Evolutionary conservation across 2,113 vertebrate species (phyloP).

Genomic region (Sylvia atricapilla): DNA sequence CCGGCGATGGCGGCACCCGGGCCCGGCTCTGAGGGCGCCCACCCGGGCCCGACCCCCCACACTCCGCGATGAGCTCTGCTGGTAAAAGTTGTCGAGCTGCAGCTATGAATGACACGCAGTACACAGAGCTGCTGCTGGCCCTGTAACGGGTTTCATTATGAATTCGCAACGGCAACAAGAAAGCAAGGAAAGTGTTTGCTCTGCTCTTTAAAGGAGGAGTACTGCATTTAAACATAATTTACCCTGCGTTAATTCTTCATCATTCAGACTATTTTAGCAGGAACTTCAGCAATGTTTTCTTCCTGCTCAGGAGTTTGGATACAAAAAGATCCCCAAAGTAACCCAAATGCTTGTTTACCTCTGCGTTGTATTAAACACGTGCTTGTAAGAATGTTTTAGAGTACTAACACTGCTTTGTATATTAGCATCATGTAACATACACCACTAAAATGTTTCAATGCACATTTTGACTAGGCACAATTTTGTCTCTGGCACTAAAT

Average conservation of each 20-base stretch:
- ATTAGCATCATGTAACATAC: background rate
- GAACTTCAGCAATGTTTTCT: background rate
- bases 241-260: background rate
- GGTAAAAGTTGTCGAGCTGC: background rate
- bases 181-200: rapidly evolving
- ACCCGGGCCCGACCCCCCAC: too few species aligned
- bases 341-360: background rate
- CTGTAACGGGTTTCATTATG: rapidly evolving
- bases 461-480: background rate
- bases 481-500: background rate
- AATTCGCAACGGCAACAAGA: rapidly evolving
- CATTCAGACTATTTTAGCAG: background rate
- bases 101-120: background rate
- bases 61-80: too few species aligned
- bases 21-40: too few species aligned
- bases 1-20: too few species aligned
- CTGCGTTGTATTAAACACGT: rapidly evolving
- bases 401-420: background rate
- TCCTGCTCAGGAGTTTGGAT: background rate
- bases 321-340: background rate
- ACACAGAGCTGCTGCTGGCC: too few species aligned
- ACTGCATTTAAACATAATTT: background rate
- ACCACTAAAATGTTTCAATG: background rate
- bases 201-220: background rate
- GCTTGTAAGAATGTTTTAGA: background rate